Conservation (phyloP, 1,140 invertebrate species). For the Drosophila lacteicornis region DNA sequence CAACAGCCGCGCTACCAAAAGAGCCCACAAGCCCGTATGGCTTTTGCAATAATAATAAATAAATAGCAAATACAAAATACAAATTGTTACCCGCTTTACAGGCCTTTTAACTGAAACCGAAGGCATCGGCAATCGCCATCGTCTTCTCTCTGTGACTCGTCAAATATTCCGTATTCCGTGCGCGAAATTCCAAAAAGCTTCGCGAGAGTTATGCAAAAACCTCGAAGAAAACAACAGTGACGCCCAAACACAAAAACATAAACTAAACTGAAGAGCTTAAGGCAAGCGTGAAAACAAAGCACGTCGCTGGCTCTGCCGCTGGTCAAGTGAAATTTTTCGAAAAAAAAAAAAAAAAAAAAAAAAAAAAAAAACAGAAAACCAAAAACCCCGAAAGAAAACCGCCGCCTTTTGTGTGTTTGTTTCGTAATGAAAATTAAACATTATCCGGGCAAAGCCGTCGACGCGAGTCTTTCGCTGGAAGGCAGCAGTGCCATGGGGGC, state of each 20-base stretch:
- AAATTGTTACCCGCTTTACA: conserved; percentile 47
- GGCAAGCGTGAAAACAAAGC: conserved; percentile 51
- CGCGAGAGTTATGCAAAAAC: conserved; percentile 69
- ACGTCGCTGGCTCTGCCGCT: conserved; percentile 50
- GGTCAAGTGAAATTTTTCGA: conserved; percentile 59
- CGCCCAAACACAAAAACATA: conserved; percentile 36
- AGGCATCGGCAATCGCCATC: background rate
- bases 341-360: conserved; percentile 17
- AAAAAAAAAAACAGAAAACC: conserved; percentile 3
- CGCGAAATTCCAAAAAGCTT: conserved; percentile 65
- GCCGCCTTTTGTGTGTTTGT: conserved; percentile 7
- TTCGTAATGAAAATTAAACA: conserved; percentile 91
- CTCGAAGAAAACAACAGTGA: conserved; percentile 13
- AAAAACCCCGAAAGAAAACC: conserved; percentile 11
- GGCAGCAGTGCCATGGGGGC: conserved; percentile 88
- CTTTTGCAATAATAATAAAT: conserved; percentile 67
- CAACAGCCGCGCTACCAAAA: conserved; percentile 12
- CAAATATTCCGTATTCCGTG: conserved; percentile 61
- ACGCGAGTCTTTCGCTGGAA: conserved; percentile 87
- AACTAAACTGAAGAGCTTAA: conserved; percentile 31
- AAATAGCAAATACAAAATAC: conserved; percentile 69
- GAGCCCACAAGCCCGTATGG: conserved; percentile 11
- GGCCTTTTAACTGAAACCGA: conserved; percentile 21
- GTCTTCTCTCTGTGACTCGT: conserved; percentile 54
- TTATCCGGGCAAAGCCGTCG: conserved; percentile 92